Percentiles rank a stretch among this genome's conserved stretches.
Conservation (phyloP, 2,797 vertebrate genomes). For the Synaphobranchus kaupii region DNA sequence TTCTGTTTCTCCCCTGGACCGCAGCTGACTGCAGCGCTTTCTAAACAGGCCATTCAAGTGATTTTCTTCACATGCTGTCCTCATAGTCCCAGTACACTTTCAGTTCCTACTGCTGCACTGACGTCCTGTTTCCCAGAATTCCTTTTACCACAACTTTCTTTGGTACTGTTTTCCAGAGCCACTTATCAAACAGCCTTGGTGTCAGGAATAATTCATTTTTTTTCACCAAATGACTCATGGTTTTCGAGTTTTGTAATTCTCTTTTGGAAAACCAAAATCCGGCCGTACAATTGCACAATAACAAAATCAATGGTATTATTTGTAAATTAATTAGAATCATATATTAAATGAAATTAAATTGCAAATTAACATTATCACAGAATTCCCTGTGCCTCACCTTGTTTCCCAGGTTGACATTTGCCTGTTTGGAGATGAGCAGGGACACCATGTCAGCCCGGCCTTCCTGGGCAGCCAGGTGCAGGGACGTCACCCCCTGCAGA, state of each 20-base stretch:
- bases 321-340: background rate
- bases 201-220: background rate
- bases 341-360: background rate
- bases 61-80: background rate
- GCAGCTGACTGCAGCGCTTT: too few species aligned
- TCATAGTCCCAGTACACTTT: background rate
- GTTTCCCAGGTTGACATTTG: conserved; percentile 90
- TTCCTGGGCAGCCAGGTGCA: conserved; percentile 94
- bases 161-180: background rate
- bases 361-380: background rate
- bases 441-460: conserved; percentile 89
- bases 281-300: background rate
- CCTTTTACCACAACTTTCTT: background rate
- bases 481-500: conserved; percentile 89
- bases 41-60: background rate
- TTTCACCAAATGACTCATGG: background rate
- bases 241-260: background rate
- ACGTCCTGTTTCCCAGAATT: background rate
- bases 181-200: background rate
- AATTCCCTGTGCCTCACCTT: conserved; percentile 74
- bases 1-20: background rate
- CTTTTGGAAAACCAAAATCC: background rate
- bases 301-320: background rate
- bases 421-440: conserved; percentile 92
- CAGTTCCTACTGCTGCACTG: background rate